Evolutionary conservation across 2,797 vertebrate species (phyloP).

Genomic region (Hypotaenidia okinawae): DNA sequence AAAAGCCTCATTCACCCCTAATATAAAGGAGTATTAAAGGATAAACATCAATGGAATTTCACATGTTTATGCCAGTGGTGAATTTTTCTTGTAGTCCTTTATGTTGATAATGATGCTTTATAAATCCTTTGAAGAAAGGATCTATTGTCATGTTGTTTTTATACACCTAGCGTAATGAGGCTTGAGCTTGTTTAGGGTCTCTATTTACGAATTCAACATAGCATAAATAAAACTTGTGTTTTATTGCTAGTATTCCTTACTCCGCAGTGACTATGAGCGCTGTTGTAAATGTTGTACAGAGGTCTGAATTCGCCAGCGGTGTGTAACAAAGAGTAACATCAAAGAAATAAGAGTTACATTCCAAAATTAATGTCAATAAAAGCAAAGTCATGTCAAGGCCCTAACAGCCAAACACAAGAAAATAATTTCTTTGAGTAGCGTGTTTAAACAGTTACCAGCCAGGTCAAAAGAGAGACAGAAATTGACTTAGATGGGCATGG

Average conservation of each 20-base stretch:
- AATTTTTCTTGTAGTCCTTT: constrained; percentile 32
- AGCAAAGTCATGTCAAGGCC: neutral
- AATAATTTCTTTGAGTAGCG: neutral
- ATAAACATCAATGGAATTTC: constrained; percentile 39
- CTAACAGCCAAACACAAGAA: neutral
- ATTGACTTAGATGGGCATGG: neutral
- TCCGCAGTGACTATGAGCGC: neutral
- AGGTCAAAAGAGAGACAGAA: neutral
- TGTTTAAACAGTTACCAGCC: neutral
- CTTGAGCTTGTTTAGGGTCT: neutral
- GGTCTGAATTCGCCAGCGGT: neutral
- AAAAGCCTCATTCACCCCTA: constrained; percentile 10
- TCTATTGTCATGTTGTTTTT: constrained; percentile 21
- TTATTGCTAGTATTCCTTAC: neutral
- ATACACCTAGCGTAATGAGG: neutral
- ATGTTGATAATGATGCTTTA: constrained; percentile 10
- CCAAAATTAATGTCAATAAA: constrained; percentile 19
- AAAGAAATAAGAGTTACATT: constrained; percentile 9
- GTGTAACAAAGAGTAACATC: neutral
- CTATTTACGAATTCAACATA: neutral
- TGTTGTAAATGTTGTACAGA: neutral
- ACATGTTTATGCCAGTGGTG: constrained; percentile 41
- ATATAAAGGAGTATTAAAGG: constrained; percentile 43
- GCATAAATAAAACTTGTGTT: neutral
- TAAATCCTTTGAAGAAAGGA: constrained; percentile 35